phyloP scores from a whole-genome alignment of 2,797 vertebrate genomes.

The Halcyon badia region DNA sequence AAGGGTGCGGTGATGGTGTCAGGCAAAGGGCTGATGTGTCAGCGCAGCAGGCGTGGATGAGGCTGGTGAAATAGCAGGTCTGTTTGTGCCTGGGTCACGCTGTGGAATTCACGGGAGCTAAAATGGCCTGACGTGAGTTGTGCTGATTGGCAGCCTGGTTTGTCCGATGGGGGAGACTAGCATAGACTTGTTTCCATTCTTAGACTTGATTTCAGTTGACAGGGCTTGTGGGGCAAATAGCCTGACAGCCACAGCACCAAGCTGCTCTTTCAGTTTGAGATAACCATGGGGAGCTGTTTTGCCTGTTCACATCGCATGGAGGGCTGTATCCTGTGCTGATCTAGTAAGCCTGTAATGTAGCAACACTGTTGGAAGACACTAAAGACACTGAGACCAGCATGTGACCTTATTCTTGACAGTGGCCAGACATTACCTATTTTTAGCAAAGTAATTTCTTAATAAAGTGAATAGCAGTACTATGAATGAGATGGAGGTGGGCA shows the following conservation, averaged over 20 bases:
- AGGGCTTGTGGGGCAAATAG: neutral
- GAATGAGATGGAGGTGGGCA: neutral
- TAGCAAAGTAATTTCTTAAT: neutral
- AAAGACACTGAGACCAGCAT: neutral
- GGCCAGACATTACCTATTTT: neutral
- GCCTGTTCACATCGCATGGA: neutral
- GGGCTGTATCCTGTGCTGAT: neutral
- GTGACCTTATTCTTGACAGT: neutral
- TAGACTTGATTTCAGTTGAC: neutral
- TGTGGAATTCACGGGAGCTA: neutral
- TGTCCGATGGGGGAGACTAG: neutral
- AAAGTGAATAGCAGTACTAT: neutral
- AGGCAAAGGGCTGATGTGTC: fast-evolving
- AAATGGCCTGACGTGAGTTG: neutral
- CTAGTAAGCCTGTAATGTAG: neutral
- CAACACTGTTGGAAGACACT: neutral
- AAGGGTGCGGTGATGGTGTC: fast-evolving
- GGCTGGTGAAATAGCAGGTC: neutral
- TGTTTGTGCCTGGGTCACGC: neutral
- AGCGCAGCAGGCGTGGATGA: neutral
- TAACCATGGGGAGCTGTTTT: neutral
- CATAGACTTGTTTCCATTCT: neutral
- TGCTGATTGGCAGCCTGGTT: fast-evolving
- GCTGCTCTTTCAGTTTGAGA: neutral
- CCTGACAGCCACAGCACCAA: fast-evolving